phyloP scores from a whole-genome alignment of 2,113 vertebrate genomes.

The Ondatra zibethicus region DNA sequence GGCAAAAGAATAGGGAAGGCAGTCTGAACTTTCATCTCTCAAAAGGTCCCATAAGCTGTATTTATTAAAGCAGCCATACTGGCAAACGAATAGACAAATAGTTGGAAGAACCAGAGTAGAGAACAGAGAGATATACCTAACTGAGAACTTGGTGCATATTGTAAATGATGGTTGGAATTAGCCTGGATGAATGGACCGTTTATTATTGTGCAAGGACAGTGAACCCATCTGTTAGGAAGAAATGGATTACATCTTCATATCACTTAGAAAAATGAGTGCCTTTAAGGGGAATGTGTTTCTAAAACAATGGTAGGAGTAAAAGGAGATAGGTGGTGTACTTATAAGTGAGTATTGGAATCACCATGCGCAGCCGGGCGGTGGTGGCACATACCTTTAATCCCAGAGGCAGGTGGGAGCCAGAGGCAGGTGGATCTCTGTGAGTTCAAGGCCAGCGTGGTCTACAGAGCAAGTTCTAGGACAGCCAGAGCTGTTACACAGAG shows the following conservation, averaged over 20 bases:
- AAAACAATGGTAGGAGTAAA: neutral
- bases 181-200: neutral
- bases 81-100: neutral
- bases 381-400: too few species aligned
- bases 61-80: neutral
- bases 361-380: neutral
- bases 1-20: neutral
- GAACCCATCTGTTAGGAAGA: neutral
- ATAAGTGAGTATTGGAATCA: neutral
- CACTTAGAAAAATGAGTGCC: neutral
- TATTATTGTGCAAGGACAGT: neutral
- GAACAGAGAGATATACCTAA: neutral
- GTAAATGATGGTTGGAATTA: neutral
- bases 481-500: too few species aligned
- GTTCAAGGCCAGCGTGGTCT: neutral
- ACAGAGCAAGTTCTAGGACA: neutral
- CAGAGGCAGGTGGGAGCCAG: neutral
- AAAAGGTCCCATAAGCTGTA: neutral
- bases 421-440: neutral
- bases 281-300: conserved; percentile 6
- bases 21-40: neutral
- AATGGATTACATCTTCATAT: neutral
- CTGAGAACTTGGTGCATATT: neutral
- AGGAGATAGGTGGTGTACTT: neutral
- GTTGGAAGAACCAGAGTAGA: neutral